A percentile compares a stretch with the other conserved stretches of the same genome.
These are phyloP conservation scores for Drosophila sp. DNA, from an alignment of 1,140 invertebrate genomes.

Conservation along the genomic window DNA sequence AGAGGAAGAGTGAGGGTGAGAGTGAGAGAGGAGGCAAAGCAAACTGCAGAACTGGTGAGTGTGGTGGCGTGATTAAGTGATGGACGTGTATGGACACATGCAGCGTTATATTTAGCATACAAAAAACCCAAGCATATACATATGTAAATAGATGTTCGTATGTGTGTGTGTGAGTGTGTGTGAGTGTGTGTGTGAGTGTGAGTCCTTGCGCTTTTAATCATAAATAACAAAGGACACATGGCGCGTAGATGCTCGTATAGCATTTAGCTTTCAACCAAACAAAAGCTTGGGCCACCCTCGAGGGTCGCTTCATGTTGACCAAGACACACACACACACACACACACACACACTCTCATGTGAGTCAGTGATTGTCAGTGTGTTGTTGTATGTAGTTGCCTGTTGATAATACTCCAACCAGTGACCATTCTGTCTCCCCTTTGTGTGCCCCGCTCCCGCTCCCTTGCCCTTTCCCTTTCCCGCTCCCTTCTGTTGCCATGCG, in stretches of 20 bases:
- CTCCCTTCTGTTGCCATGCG: conserved; percentile 55
- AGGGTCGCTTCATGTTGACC: conserved; percentile 57
- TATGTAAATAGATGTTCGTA: conserved; percentile 34
- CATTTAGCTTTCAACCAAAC: conserved; percentile 71
- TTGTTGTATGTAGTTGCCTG: conserved; percentile 53
- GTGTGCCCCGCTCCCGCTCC: neutral
- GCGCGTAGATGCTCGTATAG: conserved; percentile 60
- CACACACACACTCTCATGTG: conserved; percentile 18
- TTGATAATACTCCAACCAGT: conserved; percentile 72
- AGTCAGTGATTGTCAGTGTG: neutral
- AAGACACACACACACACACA: too few relatives aligned
- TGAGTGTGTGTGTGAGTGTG: conserved; percentile 18
- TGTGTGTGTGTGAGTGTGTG: too few relatives aligned
- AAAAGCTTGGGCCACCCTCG: conserved; percentile 58
- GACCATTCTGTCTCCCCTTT: conserved; percentile 18
- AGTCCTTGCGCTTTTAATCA: conserved; percentile 82
- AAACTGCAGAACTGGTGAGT: conserved; percentile 13
- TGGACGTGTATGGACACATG: conserved; percentile 82
- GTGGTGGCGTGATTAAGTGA: conserved; percentile 82
- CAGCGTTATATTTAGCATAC: conserved; percentile 82
- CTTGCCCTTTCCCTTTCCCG: neutral
- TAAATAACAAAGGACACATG: conserved; percentile 82
- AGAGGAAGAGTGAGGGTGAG: too few relatives aligned
- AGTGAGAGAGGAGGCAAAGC: neutral
- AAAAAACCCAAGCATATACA: conserved; percentile 50